Evolutionary conservation across 2,113 vertebrate genomes (phyloP).

Genomic region (Silurus asotus): DNA sequence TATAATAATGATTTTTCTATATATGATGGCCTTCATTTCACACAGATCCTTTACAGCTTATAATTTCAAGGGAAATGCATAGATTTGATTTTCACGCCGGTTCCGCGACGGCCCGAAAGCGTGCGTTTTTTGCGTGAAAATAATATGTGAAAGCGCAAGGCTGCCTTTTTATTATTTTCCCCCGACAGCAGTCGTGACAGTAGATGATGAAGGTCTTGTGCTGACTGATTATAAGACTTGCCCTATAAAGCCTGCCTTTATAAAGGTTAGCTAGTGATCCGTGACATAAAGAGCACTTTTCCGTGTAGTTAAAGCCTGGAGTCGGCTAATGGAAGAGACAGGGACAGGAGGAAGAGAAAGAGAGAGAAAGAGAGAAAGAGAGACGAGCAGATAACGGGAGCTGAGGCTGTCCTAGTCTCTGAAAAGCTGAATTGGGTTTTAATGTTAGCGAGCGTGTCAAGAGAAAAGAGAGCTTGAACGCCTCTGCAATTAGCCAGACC

Average conservation of each 20-base stretch:
- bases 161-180: slow-evolving; percentile 24
- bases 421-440: slow-evolving; percentile 41
- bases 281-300: slow-evolving; percentile 55
- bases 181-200: slow-evolving; percentile 10
- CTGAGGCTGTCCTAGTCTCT: slow-evolving; percentile 34
- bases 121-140: slow-evolving; percentile 11
- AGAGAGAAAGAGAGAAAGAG: slow-evolving; percentile 33
- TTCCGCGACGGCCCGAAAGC: background rate
- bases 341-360: background rate
- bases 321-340: slow-evolving; percentile 48
- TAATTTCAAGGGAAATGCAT: background rate
- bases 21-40: background rate
- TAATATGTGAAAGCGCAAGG: slow-evolving; percentile 35
- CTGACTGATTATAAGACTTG: slow-evolving; percentile 51
- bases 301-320: slow-evolving; percentile 55
- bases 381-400: slow-evolving; percentile 22
- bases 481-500: slow-evolving; percentile 15
- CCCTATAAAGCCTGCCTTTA: slow-evolving; percentile 33
- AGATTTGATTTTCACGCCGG: background rate
- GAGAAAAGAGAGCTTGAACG: slow-evolving; percentile 1
- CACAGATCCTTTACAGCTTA: background rate
- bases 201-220: slow-evolving; percentile 38
- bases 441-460: slow-evolving; percentile 19
- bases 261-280: slow-evolving; percentile 58
- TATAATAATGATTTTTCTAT: background rate